Evolutionary conservation across 2,888 invertebrate species (phyloP).

Genomic region (Pristionchus arcanus): DNA sequence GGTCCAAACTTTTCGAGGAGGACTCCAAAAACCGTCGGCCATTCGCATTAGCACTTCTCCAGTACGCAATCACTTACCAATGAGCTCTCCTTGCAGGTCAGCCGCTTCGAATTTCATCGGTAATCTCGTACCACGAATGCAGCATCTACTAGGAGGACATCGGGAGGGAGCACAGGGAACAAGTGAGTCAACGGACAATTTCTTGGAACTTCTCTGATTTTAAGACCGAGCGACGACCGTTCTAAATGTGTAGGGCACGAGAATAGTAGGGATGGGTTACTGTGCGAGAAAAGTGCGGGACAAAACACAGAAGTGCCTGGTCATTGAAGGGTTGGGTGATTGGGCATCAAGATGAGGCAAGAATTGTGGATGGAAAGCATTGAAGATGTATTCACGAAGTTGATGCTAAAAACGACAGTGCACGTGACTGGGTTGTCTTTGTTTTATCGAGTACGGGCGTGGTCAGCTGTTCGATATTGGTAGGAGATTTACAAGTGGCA

Average conservation of each 20-base stretch:
- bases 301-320: no score
- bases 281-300: no score
- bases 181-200: background rate
- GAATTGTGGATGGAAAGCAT: background rate
- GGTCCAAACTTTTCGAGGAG: background rate
- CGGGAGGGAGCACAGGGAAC: conserved; percentile 34
- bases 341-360: background rate
- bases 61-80: background rate
- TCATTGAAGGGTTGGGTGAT: background rate
- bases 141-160: conserved; percentile 67
- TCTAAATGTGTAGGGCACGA: no score
- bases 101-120: conserved; percentile 70
- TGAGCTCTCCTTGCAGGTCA: conserved; percentile 57
- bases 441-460: background rate
- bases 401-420: background rate
- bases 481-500: background rate
- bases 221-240: no score
- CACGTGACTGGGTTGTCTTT: background rate
- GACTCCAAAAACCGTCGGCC: background rate
- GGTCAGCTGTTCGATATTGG: background rate
- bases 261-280: no score
- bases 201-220: no score
- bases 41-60: background rate
- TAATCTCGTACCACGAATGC: conserved; percentile 73
- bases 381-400: background rate